Conservation (phyloP, 2,797 vertebrate genomes). For the Parambassis ranga region DNA sequence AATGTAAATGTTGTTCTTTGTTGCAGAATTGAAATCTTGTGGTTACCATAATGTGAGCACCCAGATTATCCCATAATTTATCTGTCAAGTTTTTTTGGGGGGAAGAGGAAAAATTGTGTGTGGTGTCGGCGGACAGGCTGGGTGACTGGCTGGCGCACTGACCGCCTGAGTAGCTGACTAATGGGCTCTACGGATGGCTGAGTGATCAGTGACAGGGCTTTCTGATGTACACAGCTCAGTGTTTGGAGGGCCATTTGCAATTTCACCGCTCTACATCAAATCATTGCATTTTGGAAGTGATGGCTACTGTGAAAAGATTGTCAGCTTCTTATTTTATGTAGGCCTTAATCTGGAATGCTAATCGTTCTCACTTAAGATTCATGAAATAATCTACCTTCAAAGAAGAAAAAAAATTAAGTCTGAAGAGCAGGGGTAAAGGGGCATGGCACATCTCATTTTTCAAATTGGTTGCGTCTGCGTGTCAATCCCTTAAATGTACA, state of each 20-base stretch:
- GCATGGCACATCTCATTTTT: neutral
- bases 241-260: neutral
- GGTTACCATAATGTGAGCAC: conserved; percentile 18
- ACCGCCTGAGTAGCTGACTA: conserved; percentile 28
- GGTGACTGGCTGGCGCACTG: conserved; percentile 24
- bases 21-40: conserved; percentile 34
- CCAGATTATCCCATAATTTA: no score
- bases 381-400: neutral
- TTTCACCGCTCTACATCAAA: no score
- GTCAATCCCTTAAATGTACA: neutral
- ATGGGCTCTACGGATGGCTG: conserved; percentile 35
- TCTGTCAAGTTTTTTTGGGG: no score
- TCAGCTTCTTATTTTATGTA: no score
- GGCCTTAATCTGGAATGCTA: no score
- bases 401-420: neutral
- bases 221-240: conserved; percentile 25
- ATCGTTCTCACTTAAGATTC: neutral
- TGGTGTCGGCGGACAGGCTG: conserved; percentile 25
- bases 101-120: neutral
- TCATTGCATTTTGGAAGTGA: no score
- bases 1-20: conserved; percentile 21
- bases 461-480: neutral
- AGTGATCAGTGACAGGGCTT: conserved; percentile 16
- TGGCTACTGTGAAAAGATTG: no score
- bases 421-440: no score